Conservation (phyloP, 2,888 invertebrate species). For the Synanthedon andrenaeformis region DNA sequence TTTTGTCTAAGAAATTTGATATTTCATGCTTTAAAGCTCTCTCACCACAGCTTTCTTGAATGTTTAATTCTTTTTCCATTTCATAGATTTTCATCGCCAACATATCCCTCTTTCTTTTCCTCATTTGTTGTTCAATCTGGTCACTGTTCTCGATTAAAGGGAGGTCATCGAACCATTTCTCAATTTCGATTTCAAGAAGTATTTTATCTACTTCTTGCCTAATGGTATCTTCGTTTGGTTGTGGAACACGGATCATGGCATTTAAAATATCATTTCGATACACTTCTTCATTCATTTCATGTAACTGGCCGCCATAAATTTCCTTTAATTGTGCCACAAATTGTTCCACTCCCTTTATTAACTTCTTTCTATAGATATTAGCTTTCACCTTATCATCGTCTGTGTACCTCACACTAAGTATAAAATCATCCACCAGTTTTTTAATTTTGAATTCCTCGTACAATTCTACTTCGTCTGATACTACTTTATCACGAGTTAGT, state of each 20-base stretch:
- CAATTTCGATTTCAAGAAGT: constrained; percentile 33
- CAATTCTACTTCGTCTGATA: not conserved
- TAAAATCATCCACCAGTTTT: constrained; percentile 32
- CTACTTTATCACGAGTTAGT: not conserved
- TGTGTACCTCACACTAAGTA: constrained; percentile 27
- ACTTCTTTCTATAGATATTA: constrained; percentile 29
- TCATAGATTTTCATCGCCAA: constrained; percentile 32
- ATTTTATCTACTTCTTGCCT: constrained; percentile 39
- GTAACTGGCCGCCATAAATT: constrained; percentile 17
- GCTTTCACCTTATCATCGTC: constrained; percentile 27
- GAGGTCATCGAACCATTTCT: constrained; percentile 41
- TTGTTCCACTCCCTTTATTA: constrained; percentile 23
- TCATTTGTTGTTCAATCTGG: constrained; percentile 16
- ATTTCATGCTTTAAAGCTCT: constrained; percentile 23
- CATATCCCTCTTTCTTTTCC: constrained; percentile 23
- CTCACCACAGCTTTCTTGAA: constrained; percentile 13
- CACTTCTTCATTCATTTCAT: constrained; percentile 16
- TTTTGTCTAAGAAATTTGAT: constrained; percentile 20
- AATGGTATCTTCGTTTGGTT: constrained; percentile 29
- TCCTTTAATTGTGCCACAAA: constrained; percentile 26
- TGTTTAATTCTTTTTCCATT: constrained; percentile 17
- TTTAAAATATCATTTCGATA: constrained; percentile 27
- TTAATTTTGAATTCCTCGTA: constrained; percentile 27
- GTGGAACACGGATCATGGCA: constrained; percentile 31
- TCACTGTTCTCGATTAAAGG: constrained; percentile 20